Percentiles rank a stretch among this genome's conserved stretches.
Conservation (phyloP, 2,113 vertebrate genomes). For the Gobius niger region DNA sequence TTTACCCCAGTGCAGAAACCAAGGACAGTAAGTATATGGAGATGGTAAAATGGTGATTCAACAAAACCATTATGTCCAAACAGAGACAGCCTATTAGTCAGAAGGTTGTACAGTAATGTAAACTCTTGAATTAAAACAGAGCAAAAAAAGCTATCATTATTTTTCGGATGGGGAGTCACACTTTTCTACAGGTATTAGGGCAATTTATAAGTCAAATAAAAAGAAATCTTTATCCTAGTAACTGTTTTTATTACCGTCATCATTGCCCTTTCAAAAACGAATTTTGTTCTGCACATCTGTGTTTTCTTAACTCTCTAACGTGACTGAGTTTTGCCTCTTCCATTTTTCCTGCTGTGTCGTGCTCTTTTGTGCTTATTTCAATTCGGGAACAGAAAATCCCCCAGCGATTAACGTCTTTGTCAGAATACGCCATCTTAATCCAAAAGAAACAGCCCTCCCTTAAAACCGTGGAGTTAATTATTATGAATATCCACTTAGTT, state of each 20-base stretch:
- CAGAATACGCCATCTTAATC: conserved; percentile 55
- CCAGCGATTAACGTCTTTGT: conserved; percentile 54
- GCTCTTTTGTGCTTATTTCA: conserved; percentile 21
- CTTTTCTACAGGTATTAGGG: background rate
- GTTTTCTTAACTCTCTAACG: background rate
- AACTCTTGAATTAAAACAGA: conserved; percentile 6
- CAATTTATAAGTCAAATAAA: background rate
- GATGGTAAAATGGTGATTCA: conserved; percentile 66
- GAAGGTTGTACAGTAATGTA: conserved; percentile 31
- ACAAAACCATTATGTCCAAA: conserved; percentile 66
- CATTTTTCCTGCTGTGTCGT: conserved; percentile 2
- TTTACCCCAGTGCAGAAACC: conserved; percentile 62
- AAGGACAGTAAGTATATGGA: conserved; percentile 64
- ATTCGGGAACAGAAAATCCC: conserved; percentile 62
- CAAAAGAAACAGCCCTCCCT: conserved; percentile 24
- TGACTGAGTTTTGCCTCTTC: conserved; percentile 3
- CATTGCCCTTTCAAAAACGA: too few species aligned
- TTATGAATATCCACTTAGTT: conserved; percentile 8
- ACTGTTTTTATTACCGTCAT: too few species aligned
- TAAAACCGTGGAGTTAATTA: conserved; percentile 24
- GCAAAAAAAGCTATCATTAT: background rate
- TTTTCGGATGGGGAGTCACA: background rate
- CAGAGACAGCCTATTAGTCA: conserved; percentile 45
- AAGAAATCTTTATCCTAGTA: background rate
- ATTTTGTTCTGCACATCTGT: background rate